phyloP scores from a whole-genome alignment of 2,888 invertebrate species.

The Patella pellucida region DNA sequence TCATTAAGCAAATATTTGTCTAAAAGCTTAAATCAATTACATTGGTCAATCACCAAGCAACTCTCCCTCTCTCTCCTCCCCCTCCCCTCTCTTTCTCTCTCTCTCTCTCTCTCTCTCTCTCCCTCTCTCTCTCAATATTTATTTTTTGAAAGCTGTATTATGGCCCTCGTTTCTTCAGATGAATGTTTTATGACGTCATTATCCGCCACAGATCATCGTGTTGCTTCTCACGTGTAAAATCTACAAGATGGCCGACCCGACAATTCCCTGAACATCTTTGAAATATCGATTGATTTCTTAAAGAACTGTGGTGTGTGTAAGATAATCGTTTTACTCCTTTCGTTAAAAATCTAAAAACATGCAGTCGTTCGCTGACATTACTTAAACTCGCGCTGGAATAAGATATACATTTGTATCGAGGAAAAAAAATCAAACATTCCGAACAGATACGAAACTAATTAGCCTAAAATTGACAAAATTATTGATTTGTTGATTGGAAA shows the following conservation, averaged over 20 bases:
- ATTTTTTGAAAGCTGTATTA: no score
- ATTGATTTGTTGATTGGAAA: background rate
- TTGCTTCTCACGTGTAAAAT: background rate
- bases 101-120: no score
- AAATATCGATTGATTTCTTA: background rate
- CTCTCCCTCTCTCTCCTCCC: no score
- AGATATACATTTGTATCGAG: background rate
- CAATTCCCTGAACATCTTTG: background rate
- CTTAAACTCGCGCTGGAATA: background rate
- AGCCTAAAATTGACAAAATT: conserved; percentile 5
- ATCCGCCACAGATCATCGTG: no score
- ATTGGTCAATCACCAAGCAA: no score
- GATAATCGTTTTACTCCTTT: background rate
- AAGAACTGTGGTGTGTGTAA: background rate
- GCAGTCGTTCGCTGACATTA: background rate
- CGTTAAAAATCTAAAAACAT: background rate
- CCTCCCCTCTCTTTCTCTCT: no score
- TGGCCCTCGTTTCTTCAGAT: no score
- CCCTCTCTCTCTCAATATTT: no score
- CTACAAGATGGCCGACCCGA: background rate
- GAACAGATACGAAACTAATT: background rate
- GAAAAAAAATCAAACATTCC: background rate
- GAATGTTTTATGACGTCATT: no score
- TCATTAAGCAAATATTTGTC: no score
- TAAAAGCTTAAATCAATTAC: no score